A percentile compares a stretch with the other conserved stretches of the same genome.
These are phyloP conservation scores for Elysia crispata DNA, from an alignment of 2,888 invertebrate species.

Conservation along the genomic window DNA sequence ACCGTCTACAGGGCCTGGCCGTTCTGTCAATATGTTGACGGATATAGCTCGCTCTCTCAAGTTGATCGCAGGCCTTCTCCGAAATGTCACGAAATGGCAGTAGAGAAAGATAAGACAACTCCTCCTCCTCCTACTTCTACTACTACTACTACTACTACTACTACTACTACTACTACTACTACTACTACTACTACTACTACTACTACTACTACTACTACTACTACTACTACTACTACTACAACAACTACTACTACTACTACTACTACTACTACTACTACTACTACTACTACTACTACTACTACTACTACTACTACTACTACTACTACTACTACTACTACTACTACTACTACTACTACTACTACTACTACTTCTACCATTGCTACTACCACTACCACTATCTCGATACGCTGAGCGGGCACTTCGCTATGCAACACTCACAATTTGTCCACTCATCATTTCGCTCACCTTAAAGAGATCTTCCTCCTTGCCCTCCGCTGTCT, in stretches of 20 bases:
- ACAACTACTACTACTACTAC: slow-evolving; percentile 2
- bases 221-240: neutral
- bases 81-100: no score
- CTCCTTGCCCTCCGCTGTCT: slow-evolving; percentile 61
- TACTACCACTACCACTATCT: no score
- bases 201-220: slow-evolving; percentile 1
- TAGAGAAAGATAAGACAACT: no score
- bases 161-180: neutral
- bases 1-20: no score
- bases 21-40: no score
- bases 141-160: neutral
- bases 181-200: slow-evolving; percentile 1
- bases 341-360: slow-evolving; percentile 38
- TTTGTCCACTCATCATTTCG: neutral
- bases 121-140: no score
- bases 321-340: slow-evolving; percentile 32
- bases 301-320: neutral
- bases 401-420: no score
- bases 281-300: no score
- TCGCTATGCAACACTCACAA: neutral
- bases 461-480: slow-evolving; percentile 67
- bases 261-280: neutral
- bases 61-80: no score
- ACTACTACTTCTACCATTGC: no score
- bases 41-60: no score